Base-by-base conservation (phyloP, 2,113 vertebrate species). In the Eubucco bourcierii region DNA sequence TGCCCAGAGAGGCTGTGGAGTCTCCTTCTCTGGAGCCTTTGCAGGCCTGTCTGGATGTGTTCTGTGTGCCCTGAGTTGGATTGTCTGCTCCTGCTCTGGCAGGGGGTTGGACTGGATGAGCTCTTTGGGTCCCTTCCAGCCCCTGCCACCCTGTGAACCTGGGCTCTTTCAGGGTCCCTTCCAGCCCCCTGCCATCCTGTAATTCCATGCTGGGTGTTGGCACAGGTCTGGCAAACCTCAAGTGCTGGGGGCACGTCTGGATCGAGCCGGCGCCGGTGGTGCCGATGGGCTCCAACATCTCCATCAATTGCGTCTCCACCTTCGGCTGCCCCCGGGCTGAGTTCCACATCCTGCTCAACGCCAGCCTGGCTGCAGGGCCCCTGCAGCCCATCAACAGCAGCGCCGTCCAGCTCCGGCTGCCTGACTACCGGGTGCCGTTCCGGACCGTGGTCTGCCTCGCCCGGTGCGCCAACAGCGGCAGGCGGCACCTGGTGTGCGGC, bases 221-320 rank as follows among this genome's bases (percentile, higher is more conserved):
- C 4, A 0, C 93, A 98, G 98, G 95, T 37, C 53, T 91, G 2
- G 87, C 90, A 5, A 80, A 6, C 66, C 24, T 97, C 67, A 37
- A 7, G 8, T 98, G 97, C 81, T 90, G 58, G 1, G 98, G 98
- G 5, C 46, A 21, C 10, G 86, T 98, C 7, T 96, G 97, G 96
- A 82, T 97, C 12, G 97, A 97, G 52, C 98, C 98, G 2, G 84
- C 84, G 1, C 24, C 88, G 0, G 75, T 97, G 77, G 96, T 98
- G 75, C 86, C 0, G 27, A 94, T 98, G 97, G 98, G 98, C 31
- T 90, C 92, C 70, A 72, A 96, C 89, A 15, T 98, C 90, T 97
- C 98, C 47, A 79, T 98, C 83, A 89, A 88, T 67, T 98, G 98
- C 81, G 50, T 61, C 39, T 92, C 95, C 61, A 7, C 27, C 24